Conservation (phyloP, 2,113 vertebrate genomes). For the Gorilla gorilla region DNA sequence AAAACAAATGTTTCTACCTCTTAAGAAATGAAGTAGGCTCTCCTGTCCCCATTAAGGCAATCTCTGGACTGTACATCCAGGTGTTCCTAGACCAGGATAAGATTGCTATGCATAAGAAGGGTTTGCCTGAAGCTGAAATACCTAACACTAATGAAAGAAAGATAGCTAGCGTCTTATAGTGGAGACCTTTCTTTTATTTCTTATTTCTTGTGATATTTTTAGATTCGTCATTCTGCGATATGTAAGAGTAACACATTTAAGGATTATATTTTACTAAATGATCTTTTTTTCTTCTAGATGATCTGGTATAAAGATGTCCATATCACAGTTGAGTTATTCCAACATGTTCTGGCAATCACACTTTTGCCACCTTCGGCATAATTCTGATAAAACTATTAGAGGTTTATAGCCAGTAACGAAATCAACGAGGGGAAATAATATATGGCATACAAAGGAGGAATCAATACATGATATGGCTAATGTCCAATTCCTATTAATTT, state of each 20-base stretch:
- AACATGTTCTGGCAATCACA: not conserved
- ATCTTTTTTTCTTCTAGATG: not conserved
- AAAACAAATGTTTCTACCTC: not conserved
- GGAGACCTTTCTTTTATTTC: not conserved
- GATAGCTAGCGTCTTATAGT: not conserved
- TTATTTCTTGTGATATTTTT: not conserved
- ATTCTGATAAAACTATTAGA: not conserved
- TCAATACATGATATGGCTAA: not conserved
- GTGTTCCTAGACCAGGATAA: not conserved
- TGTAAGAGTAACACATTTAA: not conserved
- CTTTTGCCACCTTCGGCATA: not conserved
- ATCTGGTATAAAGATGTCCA: not conserved
- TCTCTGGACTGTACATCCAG: not conserved
- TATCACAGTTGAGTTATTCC: not conserved
- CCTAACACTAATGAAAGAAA: not conserved
- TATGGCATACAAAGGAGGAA: not conserved
- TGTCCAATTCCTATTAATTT: not conserved
- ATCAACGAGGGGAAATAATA: slow-evolving; percentile 30
- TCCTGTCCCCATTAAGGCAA: rapidly evolving
- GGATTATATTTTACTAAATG: not conserved
- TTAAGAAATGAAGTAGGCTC: not conserved
- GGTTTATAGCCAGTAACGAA: not conserved
- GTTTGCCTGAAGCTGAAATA: not conserved
- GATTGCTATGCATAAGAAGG: not conserved
- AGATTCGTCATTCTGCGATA: not conserved